phyloP scores from a whole-genome alignment of 92 coral and sea anemone species.

The Phymanthus crucifer region DNA sequence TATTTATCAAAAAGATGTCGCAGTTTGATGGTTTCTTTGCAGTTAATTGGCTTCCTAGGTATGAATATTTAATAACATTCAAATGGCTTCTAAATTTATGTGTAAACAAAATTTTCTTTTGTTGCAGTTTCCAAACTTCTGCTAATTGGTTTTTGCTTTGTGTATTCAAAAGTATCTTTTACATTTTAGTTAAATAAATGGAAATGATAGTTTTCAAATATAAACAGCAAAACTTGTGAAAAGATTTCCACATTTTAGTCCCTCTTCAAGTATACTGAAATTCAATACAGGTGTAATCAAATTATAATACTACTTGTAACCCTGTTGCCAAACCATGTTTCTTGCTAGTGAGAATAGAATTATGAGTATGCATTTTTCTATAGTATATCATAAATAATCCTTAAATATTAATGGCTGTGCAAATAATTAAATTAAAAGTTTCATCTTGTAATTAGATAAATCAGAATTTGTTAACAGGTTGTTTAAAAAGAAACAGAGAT shows the following conservation, averaged over 20 bases:
- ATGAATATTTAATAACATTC: neutral
- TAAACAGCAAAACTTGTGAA: neutral
- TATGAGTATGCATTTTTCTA: too few relatives aligned
- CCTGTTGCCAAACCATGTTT: neutral
- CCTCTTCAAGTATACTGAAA: neutral
- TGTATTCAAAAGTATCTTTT: neutral
- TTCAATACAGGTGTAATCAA: conserved; percentile 8
- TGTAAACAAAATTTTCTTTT: neutral
- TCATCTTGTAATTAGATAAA: neutral
- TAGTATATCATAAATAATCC: neutral
- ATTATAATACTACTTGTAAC: conserved; percentile 2
- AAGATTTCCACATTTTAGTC: neutral
- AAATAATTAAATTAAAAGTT: neutral
- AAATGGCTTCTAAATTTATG: neutral
- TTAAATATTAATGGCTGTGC: neutral
- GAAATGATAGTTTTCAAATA: neutral
- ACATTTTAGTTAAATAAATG: neutral
- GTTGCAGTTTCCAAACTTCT: neutral
- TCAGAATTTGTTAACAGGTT: conserved; percentile 17
- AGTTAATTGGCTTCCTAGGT: conserved; percentile 5
- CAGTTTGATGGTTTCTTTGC: neutral
- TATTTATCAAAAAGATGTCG: neutral
- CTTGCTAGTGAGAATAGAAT: neutral
- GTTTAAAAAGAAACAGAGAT: conserved; percentile 1
- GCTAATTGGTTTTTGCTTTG: neutral